These are phyloP conservation scores for Helicolenus hilgendorfi DNA, from an alignment of 2,797 vertebrate species.

Conservation along the genomic window DNA sequence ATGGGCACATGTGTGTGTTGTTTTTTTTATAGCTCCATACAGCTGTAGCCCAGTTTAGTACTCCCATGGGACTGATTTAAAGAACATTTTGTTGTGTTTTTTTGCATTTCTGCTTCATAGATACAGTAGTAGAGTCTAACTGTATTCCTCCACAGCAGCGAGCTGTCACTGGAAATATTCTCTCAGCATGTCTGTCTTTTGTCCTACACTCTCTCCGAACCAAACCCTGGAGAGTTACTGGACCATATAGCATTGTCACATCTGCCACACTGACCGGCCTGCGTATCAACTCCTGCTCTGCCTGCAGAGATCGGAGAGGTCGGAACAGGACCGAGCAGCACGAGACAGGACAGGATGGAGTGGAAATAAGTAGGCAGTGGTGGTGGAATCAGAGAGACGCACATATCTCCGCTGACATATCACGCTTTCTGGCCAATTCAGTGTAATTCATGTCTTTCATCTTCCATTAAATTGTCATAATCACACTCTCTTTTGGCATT, in stretches of 20 bases:
- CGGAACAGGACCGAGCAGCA: slow-evolving; percentile 26
- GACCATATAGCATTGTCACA: slow-evolving; percentile 65
- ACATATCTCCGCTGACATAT: slow-evolving; percentile 19
- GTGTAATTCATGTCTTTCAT: slow-evolving; percentile 38
- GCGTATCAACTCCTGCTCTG: slow-evolving; percentile 61
- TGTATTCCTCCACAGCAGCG: slow-evolving; percentile 39
- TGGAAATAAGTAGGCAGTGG: slow-evolving; percentile 18
- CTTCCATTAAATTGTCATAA: slow-evolving; percentile 39
- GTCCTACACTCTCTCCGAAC: slow-evolving; percentile 40
- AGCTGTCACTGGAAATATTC: slow-evolving; percentile 65
- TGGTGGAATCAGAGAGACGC: slow-evolving; percentile 32
- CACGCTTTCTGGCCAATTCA: slow-evolving; percentile 5
- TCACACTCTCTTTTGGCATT: slow-evolving; percentile 42
- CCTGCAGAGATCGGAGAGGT: slow-evolving; percentile 34
- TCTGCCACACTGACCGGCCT: slow-evolving; percentile 49
- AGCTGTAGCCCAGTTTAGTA: slow-evolving; percentile 52
- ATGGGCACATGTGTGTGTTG: slow-evolving; percentile 11
- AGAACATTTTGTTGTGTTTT: slow-evolving; percentile 64
- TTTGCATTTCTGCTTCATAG: slow-evolving; percentile 58
- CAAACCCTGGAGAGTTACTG: slow-evolving; percentile 63
- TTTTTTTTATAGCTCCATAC: slow-evolving; percentile 26
- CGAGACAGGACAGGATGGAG: slow-evolving; percentile 14
- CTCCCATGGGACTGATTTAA: slow-evolving; percentile 61
- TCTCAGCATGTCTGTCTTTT: slow-evolving; percentile 41
- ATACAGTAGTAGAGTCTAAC: slow-evolving; percentile 22